Conservation (phyloP, 1,140 invertebrate species). For the Sycobia sp. region DNA sequence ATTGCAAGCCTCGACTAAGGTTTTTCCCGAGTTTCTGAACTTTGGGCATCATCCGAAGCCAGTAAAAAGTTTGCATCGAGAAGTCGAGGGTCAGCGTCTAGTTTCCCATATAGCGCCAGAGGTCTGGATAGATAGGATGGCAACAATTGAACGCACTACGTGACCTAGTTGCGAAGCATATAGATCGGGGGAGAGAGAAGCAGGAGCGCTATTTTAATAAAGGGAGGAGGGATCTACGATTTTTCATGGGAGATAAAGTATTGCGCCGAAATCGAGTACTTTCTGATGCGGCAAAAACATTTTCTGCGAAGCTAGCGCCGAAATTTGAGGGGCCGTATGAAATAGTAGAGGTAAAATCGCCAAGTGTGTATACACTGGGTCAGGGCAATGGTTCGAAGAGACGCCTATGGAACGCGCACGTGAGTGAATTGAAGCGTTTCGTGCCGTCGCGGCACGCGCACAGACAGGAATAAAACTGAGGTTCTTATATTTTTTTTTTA, state of each 20-base stretch:
- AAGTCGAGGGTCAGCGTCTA: background rate
- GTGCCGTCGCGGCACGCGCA: no score
- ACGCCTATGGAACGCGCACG: no score
- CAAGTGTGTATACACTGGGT: no score
- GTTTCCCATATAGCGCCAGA: background rate
- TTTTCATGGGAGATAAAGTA: conserved; percentile 8
- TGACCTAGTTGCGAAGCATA: background rate
- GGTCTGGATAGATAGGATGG: background rate
- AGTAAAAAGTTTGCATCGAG: background rate
- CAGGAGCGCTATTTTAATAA: background rate
- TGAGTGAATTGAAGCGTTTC: no score
- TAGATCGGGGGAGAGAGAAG: background rate
- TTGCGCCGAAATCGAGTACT: background rate
- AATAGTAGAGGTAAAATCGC: conserved; percentile 4
- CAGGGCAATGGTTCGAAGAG: no score
- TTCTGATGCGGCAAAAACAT: conserved; percentile 20
- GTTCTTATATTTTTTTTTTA: no score
- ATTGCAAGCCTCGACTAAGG: background rate
- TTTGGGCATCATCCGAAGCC: conserved; percentile 7
- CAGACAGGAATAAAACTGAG: no score
- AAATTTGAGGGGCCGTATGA: conserved; percentile 33
- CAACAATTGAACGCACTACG: conserved; percentile 14
- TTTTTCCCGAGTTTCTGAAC: conserved; percentile 22
- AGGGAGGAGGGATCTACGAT: background rate
- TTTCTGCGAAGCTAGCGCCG: conserved; percentile 16